Conservation (phyloP, 2,888 invertebrate species). For the Imbricaverruca yamaguchii region DNA sequence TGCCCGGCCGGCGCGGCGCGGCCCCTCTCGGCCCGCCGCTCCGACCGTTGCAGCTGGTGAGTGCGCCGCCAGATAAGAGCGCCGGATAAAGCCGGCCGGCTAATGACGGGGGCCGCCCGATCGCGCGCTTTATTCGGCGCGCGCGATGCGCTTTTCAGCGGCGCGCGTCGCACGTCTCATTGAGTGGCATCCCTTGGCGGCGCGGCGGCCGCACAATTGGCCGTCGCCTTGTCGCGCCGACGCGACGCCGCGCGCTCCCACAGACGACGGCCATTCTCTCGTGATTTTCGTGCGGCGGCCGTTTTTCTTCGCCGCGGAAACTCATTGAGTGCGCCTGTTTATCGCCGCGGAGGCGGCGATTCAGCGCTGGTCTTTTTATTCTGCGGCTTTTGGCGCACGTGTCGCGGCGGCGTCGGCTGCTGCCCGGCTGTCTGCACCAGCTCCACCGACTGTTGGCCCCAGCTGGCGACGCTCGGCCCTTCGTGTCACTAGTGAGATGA, state of each 20-base stretch:
- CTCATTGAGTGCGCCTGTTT: no score
- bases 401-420: background rate
- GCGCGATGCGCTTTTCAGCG: background rate
- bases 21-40: background rate
- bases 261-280: no score
- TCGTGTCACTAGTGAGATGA: no score
- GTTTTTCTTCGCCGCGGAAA: no score
- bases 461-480: no score
- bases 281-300: no score
- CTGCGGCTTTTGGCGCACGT: no score
- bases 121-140: background rate
- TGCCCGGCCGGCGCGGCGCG: background rate
- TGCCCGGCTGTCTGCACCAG: background rate
- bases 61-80: conserved; percentile 1
- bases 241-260: no score
- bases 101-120: conserved; percentile 4
- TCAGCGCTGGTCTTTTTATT: no score
- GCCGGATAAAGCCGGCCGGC: background rate
- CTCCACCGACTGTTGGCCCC: background rate
- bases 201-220: background rate
- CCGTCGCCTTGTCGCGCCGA: no score
- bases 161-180: background rate
- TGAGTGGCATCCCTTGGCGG: background rate
- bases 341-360: no score
- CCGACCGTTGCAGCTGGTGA: conserved; percentile 4